Conservation (phyloP, 2,797 vertebrate species). For the Etheostoma nigrum region DNA sequence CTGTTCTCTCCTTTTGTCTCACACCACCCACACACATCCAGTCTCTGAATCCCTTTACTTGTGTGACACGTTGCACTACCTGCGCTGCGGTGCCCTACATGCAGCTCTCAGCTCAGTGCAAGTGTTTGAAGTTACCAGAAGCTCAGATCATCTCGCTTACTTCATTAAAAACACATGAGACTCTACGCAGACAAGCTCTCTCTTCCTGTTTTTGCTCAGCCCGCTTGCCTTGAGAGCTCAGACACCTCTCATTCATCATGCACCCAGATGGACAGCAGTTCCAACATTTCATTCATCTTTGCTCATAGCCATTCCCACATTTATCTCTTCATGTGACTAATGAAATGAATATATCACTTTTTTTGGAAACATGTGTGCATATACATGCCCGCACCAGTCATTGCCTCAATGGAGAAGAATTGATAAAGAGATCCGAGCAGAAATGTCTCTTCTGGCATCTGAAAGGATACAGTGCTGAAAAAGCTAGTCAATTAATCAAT, state of each 20-base stretch:
- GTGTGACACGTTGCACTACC: constrained; percentile 58
- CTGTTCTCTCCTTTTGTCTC: not conserved
- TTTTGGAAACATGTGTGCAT: constrained; percentile 27
- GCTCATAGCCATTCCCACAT: constrained; percentile 29
- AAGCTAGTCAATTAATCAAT: not conserved
- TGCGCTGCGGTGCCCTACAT: constrained; percentile 60
- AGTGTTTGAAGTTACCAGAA: constrained; percentile 74
- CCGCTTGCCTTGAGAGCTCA: constrained; percentile 38
- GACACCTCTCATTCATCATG: constrained; percentile 57
- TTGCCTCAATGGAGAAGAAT: constrained; percentile 15
- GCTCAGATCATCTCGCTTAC: constrained; percentile 74
- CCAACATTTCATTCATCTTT: constrained; percentile 54
- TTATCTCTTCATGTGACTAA: constrained; percentile 38
- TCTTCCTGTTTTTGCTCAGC: constrained; percentile 16
- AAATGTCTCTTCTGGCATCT: constrained; percentile 16
- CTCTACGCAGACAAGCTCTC: constrained; percentile 36
- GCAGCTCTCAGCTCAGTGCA: constrained; percentile 26
- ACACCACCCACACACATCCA: constrained; percentile 31
- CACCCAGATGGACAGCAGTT: constrained; percentile 51
- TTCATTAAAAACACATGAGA: constrained; percentile 83
- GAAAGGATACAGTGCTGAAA: constrained; percentile 7
- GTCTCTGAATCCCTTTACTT: constrained; percentile 39
- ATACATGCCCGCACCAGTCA: not conserved
- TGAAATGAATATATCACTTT: constrained; percentile 52
- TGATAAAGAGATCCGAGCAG: constrained; percentile 26